These are phyloP conservation scores for Sarcophaga peregrina DNA, from an alignment of 1,140 invertebrate species.

Conservation along the genomic window DNA sequence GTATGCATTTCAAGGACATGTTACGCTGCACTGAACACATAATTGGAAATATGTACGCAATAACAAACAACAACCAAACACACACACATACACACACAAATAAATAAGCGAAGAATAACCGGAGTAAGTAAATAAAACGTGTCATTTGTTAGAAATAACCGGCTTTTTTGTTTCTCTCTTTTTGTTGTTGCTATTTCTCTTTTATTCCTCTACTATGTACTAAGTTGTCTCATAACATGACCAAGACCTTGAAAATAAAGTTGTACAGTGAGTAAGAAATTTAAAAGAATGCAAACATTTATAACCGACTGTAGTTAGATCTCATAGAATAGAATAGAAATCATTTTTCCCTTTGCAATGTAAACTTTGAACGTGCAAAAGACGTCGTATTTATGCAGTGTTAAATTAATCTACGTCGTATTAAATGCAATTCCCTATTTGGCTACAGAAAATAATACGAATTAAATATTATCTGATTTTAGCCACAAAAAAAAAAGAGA, in stretches of 20 bases:
- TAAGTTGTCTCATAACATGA: neutral
- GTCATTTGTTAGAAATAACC: neutral
- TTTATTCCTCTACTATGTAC: too few species aligned
- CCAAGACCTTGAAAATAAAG: constrained; percentile 18
- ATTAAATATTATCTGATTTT: too few species aligned
- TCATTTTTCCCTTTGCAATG: too few species aligned
- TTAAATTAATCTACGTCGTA: too few species aligned
- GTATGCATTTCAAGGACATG: constrained; percentile 16
- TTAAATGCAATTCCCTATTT: too few species aligned
- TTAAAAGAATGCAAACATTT: neutral
- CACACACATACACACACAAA: neutral
- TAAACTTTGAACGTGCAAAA: too few species aligned
- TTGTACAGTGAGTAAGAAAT: neutral
- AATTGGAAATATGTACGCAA: constrained; percentile 3
- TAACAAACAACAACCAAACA: neutral
- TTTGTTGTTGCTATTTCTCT: too few species aligned
- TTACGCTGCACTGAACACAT: neutral
- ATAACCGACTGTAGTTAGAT: too few species aligned
- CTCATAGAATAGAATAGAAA: too few species aligned
- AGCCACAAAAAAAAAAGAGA: too few species aligned
- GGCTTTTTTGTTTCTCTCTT: neutral
- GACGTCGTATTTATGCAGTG: too few species aligned
- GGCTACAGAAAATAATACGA: too few species aligned
- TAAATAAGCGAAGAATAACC: neutral
- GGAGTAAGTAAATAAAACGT: neutral